Conservation (phyloP, 2,113 vertebrate genomes). For the Pteropus alecto region DNA sequence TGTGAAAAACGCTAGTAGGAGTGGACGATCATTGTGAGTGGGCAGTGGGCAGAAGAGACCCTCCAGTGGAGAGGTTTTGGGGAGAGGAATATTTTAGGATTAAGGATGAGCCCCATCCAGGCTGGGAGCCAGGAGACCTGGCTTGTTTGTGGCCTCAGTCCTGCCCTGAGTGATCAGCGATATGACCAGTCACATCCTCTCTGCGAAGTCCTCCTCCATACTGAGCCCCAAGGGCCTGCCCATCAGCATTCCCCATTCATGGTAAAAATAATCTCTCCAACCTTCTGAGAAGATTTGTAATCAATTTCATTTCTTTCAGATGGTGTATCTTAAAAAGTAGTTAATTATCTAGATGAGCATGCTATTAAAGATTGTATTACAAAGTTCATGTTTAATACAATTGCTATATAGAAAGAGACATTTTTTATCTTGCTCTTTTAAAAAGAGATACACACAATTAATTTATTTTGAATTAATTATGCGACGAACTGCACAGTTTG, state of each 20-base stretch:
- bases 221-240: background rate
- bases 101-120: background rate
- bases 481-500: background rate
- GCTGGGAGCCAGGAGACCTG: background rate
- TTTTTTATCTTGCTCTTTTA: slow-evolving; percentile 23
- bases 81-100: background rate
- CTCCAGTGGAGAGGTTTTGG: background rate
- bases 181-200: background rate
- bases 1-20: background rate
- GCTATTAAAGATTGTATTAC: background rate
- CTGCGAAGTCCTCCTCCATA: rapidly evolving
- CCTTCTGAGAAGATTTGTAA: background rate
- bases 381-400: slow-evolving; percentile 5
- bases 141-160: background rate
- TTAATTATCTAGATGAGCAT: background rate
- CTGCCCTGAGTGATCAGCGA: background rate
- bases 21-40: background rate
- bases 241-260: background rate
- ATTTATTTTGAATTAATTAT: slow-evolving; percentile 55
- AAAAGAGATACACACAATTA: slow-evolving; percentile 2
- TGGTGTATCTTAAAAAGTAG: background rate
- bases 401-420: background rate
- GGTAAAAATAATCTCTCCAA: background rate
- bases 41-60: background rate
- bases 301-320: background rate